These are phyloP conservation scores for Eumeta japonica DNA, from an alignment of 1,140 invertebrate species.

Conservation along the genomic window DNA sequence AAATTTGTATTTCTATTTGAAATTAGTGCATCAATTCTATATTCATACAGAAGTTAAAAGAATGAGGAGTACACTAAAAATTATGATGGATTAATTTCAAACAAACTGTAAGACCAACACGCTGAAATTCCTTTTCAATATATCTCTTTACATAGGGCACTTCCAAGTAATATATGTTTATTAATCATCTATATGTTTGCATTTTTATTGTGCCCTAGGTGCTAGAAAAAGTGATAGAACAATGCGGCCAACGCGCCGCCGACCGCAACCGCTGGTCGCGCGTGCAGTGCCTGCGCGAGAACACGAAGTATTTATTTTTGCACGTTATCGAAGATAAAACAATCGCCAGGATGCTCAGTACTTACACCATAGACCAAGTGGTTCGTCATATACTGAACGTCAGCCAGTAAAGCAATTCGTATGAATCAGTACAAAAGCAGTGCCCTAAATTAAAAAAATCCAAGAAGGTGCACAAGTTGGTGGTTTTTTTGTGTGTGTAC, in stretches of 20 bases:
- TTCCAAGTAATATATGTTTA: background rate
- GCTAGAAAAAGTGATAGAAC: slow-evolving; percentile 38
- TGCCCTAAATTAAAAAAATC: no score
- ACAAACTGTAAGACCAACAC: background rate
- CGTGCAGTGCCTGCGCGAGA: slow-evolving; percentile 43
- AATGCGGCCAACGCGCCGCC: slow-evolving; percentile 32
- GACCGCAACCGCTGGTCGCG: slow-evolving; percentile 33
- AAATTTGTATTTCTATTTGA: no score
- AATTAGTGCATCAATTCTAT: no score
- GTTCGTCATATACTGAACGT: slow-evolving; percentile 30
- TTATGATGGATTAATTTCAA: background rate
- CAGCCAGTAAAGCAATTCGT: no score
- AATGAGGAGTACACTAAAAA: no score
- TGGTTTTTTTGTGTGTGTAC: no score
- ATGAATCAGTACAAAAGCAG: no score
- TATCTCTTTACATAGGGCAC: no score
- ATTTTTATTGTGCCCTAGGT: slow-evolving; percentile 16
- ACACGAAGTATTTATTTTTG: slow-evolving; percentile 43
- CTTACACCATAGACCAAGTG: slow-evolving; percentile 47
- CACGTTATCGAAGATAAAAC: slow-evolving; percentile 39
- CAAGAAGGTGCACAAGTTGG: no score
- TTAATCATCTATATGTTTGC: background rate
- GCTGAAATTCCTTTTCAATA: background rate
- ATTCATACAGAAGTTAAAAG: no score
- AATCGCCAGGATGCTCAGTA: slow-evolving; percentile 38